These are phyloP conservation scores for Papilio gigon DNA, from an alignment of 2,888 invertebrate genomes.

Conservation along the genomic window DNA sequence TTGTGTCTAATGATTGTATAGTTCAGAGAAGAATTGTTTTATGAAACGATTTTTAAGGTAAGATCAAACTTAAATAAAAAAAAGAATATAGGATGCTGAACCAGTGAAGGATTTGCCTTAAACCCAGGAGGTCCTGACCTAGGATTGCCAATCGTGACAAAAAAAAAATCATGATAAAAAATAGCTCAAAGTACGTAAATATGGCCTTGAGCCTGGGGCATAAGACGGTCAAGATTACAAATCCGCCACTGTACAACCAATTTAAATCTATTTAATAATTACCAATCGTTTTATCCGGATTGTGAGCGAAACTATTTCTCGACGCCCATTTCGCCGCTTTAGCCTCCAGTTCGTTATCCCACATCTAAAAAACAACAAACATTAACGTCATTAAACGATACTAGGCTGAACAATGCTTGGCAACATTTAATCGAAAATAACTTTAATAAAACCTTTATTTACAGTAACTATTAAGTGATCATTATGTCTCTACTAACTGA, in stretches of 20 bases:
- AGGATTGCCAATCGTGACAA: no score
- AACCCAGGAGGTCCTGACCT: no score
- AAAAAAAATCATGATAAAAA: no score
- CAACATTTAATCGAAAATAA: not conserved
- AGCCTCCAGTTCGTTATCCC: conserved; percentile 65
- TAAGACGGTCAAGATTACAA: no score
- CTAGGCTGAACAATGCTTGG: not conserved
- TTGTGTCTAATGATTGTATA: no score
- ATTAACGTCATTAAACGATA: not conserved
- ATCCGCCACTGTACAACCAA: no score
- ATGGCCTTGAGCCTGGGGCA: no score
- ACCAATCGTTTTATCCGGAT: conserved; percentile 62
- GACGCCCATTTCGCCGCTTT: conserved; percentile 67
- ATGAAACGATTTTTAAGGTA: not conserved
- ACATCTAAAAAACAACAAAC: conserved; percentile 54
- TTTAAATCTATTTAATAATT: conserved; percentile 48
- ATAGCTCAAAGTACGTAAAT: no score
- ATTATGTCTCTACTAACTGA: conserved; percentile 4
- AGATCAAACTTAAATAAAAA: no score
- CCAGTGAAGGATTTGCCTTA: no score
- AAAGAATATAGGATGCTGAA: no score
- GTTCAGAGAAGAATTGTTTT: no score
- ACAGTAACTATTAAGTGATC: not conserved
- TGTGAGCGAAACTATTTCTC: conserved; percentile 54
- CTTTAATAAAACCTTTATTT: conserved; percentile 3